Conservation (phyloP, 2,888 invertebrate species). For the Linnaemya tessellans region DNA sequence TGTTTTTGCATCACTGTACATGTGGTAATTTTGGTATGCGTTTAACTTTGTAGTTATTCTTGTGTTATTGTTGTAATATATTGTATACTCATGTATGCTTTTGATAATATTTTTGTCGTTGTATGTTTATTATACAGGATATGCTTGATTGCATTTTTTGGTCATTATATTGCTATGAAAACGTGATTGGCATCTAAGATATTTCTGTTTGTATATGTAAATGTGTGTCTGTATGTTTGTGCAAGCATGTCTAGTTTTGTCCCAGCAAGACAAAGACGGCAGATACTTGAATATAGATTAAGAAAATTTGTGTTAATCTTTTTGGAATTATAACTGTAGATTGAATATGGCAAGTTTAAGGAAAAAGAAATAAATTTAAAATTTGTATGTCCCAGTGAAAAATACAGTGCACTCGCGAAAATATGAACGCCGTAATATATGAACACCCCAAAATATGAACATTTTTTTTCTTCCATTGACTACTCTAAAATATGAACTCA, state of each 20-base stretch:
- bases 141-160: slow-evolving; percentile 73
- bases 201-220: too few species aligned
- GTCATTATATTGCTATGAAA: slow-evolving; percentile 69
- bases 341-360: too few species aligned
- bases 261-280: neutral
- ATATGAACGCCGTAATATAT: too few species aligned
- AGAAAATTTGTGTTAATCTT: neutral
- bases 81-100: slow-evolving; percentile 17
- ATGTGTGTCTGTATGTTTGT: neutral
- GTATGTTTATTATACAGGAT: slow-evolving; percentile 48
- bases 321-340: neutral
- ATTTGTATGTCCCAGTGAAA: too few species aligned
- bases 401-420: too few species aligned
- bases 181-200: slow-evolving; percentile 72
- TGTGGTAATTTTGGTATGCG: slow-evolving; percentile 65
- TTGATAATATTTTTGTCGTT: slow-evolving; percentile 39
- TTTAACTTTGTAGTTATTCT: slow-evolving; percentile 62
- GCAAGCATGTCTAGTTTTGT: neutral
- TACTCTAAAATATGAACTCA: too few species aligned
- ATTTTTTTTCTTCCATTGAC: too few species aligned
- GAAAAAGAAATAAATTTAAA: too few species aligned
- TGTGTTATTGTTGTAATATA: slow-evolving; percentile 18
- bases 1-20: slow-evolving; percentile 51
- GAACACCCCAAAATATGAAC: too few species aligned
- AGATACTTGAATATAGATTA: slow-evolving; percentile 14